Evolutionary conservation across 2,888 invertebrate genomes (phyloP).

Genomic region (Itoplectis maculator): DNA sequence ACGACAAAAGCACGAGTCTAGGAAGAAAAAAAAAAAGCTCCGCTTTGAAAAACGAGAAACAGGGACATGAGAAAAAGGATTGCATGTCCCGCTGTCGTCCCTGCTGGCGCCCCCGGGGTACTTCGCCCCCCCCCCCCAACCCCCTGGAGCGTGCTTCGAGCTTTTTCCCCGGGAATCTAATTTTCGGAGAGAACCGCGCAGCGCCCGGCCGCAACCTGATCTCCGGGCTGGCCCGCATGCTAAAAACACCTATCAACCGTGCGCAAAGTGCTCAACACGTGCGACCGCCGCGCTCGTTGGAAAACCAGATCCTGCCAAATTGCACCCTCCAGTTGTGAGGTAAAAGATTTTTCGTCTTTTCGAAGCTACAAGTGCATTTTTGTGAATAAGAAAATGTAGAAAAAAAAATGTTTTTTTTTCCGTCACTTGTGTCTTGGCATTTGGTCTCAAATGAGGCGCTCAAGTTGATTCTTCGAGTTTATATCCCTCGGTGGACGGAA

Average conservation of each 20-base stretch:
- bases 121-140: not conserved
- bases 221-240: conserved; percentile 19
- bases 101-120: not conserved
- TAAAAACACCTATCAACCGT: conserved; percentile 11
- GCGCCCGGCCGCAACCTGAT: conserved; percentile 39
- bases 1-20: not conserved
- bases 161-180: conserved; percentile 59
- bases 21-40: not conserved
- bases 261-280: not conserved
- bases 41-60: conserved; percentile 21
- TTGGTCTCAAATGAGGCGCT: no score
- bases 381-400: no score
- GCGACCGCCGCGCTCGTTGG: not conserved
- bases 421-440: no score
- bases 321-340: not conserved
- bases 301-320: conserved; percentile 1
- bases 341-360: not conserved
- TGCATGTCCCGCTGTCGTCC: conserved; percentile 35
- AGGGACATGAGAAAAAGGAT: conserved; percentile 3
- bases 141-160: conserved; percentile 2
- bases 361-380: not conserved
- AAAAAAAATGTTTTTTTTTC: no score
- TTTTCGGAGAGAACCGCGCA: conserved; percentile 59
- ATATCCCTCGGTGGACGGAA: conserved; percentile 2
- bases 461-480: conserved; percentile 27